These are phyloP conservation scores for Drosophila sechellia DNA, from an alignment of 1,140 invertebrate species.

Conservation along the genomic window DNA sequence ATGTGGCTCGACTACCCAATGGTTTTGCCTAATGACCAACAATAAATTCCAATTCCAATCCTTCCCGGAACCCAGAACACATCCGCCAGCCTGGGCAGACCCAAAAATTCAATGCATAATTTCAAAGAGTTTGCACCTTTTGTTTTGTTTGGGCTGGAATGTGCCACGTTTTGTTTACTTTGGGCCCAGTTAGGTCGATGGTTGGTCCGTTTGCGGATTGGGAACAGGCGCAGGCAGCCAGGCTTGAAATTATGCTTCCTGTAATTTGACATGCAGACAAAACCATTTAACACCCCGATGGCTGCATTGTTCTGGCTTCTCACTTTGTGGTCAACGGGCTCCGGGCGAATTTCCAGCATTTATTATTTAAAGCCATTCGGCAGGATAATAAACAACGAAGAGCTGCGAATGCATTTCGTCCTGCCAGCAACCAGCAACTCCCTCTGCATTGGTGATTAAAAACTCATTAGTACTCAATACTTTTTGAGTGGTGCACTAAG, in stretches of 20 bases:
- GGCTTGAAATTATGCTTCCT: constrained; percentile 82
- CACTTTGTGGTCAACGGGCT: constrained; percentile 24
- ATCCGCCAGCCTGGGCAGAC: neutral
- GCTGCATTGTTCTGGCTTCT: constrained; percentile 65
- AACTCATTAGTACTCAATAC: constrained; percentile 68
- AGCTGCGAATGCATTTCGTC: constrained; percentile 8
- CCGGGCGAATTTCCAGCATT: constrained; percentile 18
- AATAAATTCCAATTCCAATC: constrained; percentile 30
- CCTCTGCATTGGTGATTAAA: constrained; percentile 64
- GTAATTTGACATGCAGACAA: constrained; percentile 83
- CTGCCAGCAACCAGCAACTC: neutral
- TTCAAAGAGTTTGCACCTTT: constrained; percentile 68
- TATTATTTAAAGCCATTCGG: constrained; percentile 29
- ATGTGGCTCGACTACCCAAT: constrained; percentile 10
- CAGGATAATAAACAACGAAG: constrained; percentile 40
- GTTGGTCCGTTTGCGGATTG: constrained; percentile 30
- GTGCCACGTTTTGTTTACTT: constrained; percentile 46
- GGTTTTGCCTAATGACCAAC: constrained; percentile 39
- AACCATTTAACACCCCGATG: constrained; percentile 81
- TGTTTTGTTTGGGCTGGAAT: constrained; percentile 25
- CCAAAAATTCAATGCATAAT: constrained; percentile 60
- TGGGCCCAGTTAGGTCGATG: constrained; percentile 27
- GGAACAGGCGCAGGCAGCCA: constrained; percentile 60
- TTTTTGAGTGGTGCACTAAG: constrained; percentile 7
- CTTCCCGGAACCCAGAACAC: constrained; percentile 3